Evolutionary conservation across 1,140 invertebrate genomes (phyloP), one percentile per base, ranked within the genome.

Genomic region (Trachelipus rathkii): DNA sequence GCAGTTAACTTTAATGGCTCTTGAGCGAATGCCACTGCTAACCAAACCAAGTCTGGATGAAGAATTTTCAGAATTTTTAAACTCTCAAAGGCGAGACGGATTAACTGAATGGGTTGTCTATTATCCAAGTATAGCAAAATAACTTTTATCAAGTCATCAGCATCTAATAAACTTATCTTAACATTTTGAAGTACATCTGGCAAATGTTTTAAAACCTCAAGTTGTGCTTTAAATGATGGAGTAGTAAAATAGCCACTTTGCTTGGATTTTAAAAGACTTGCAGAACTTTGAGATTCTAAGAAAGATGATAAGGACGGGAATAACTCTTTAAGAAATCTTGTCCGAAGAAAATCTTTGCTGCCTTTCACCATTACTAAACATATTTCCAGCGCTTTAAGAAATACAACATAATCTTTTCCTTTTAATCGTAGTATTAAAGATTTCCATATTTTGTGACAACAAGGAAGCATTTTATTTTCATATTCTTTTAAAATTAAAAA

Each of bases 11-110:
- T 60, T 2, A 60, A 60, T 15, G 50, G 50, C 50, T 19, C 50
- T 60, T 60, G 11, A 0, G 50, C 11, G 50, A 60, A 60, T 15
- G 50, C 11, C 4, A 60, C 1, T 2, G 50, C 50, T 8, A 60
- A 15, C 50, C 50, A 60, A 60, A 60, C 50, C 19, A 60, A 60
- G 50, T 60, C 50, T 60, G 50, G 50, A 19, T 60, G 50, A 60
- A n/a, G 50, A 13, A 1, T 19, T 19, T 60, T 60, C 50, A 60
- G 19, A 13, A 19, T 60, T 19, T 8, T 60, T 8, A 60, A 60
- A 19, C 11, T 60, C 19, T 60, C 50, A 1, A 60, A 60, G 1
- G 50, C 50, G 11, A 60, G 19, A 13, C 19, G 50, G 11, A 15
- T 60, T 15, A 60, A 19, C 11, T 4, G 50, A 60, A 60, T 15